A percentile compares a stretch with the other conserved stretches of the same genome.
Evolutionary conservation across 2,113 vertebrate genomes (phyloP).

Genomic region (Corynorhinus townsendii): DNA sequence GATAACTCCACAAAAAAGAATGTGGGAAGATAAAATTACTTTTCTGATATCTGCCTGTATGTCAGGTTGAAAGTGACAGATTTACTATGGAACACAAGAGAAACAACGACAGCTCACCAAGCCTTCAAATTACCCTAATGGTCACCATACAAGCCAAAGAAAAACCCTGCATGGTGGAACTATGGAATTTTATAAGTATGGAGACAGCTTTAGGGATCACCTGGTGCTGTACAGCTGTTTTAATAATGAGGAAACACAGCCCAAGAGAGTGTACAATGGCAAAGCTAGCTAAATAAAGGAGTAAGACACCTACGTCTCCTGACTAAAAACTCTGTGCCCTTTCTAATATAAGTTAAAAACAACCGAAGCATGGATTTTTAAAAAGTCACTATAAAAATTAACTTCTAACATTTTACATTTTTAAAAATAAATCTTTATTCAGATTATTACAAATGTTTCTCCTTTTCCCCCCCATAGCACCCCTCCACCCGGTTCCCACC

Average conservation of each 20-base stretch:
- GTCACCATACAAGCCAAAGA: background rate
- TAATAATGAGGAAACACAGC: background rate
- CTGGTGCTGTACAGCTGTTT: background rate
- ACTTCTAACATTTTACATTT: background rate
- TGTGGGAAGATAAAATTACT: background rate
- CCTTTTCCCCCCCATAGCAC: too few relatives aligned
- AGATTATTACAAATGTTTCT: too few relatives aligned
- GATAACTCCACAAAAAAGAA: background rate
- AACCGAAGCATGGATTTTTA: background rate
- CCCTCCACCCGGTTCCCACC: too few relatives aligned
- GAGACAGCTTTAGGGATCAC: background rate
- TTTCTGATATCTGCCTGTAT: background rate
- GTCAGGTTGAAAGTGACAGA: background rate
- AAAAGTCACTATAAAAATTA: constrained; percentile 12
- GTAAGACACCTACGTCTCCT: background rate
- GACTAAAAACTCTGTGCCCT: background rate
- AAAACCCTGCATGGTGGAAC: background rate
- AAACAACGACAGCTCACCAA: background rate
- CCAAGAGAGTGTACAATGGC: background rate
- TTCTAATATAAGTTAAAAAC: background rate
- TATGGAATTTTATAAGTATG: background rate
- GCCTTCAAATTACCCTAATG: background rate
- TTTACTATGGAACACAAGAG: background rate
- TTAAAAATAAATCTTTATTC: too few relatives aligned
- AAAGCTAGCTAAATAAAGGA: background rate